Percentiles rank a stretch among this genome's conserved stretches.
Evolutionary conservation across 2,888 invertebrate genomes (phyloP).

Genomic region (Leucoma salicis): DNA sequence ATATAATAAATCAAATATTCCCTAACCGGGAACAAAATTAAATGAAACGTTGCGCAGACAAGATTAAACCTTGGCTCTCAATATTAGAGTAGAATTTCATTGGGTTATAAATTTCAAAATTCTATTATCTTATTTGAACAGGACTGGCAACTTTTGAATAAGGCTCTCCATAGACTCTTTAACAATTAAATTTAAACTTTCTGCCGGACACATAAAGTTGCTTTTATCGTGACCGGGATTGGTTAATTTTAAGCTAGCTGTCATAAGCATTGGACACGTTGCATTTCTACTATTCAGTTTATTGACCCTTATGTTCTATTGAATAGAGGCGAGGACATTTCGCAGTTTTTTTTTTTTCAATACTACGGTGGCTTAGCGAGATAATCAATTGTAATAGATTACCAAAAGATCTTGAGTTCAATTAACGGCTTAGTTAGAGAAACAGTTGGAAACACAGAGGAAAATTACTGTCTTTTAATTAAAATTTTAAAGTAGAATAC

Average conservation of each 20-base stretch:
- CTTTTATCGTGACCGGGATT: slow-evolving; percentile 9
- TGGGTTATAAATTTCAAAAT: slow-evolving; percentile 32
- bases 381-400: no score
- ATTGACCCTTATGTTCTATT: slow-evolving; percentile 15
- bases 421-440: no score
- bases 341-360: no score
- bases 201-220: slow-evolving; percentile 3
- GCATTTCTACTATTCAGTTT: slow-evolving; percentile 20
- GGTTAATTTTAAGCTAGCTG: slow-evolving; percentile 45
- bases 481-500: no score
- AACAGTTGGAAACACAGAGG: no score
- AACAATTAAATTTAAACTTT: slow-evolving; percentile 12
- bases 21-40: slow-evolving; percentile 19
- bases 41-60: slow-evolving; percentile 5
- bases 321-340: slow-evolving; percentile 8
- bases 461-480: no score
- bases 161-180: slow-evolving; percentile 26
- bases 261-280: slow-evolving; percentile 47
- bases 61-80: slow-evolving; percentile 14
- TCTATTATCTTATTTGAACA: slow-evolving; percentile 60
- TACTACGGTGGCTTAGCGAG: no score
- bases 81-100: slow-evolving; percentile 21
- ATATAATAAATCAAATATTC: slow-evolving; percentile 28
- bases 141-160: slow-evolving; percentile 42
- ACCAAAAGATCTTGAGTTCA: no score